These are phyloP conservation scores for Todiramphus chloris DNA, from an alignment of 2,113 vertebrate genomes.

Conservation along the genomic window DNA sequence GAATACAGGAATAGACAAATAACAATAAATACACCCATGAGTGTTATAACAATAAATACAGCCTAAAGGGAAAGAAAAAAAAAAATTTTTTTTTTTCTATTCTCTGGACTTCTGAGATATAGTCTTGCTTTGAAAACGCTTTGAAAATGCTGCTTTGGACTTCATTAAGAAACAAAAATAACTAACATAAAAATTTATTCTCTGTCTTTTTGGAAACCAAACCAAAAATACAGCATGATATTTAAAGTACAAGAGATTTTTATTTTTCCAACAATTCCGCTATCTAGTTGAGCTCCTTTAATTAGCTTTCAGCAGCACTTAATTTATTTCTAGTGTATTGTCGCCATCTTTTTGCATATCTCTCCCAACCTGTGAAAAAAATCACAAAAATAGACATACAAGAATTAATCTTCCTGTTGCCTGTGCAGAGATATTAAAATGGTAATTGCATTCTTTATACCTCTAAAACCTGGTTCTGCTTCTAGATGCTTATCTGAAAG, in stretches of 20 bases:
- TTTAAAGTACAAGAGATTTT: background rate
- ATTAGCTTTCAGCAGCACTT: conserved; percentile 41
- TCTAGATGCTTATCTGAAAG: conserved; percentile 49
- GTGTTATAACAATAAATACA: background rate
- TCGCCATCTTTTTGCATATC: background rate
- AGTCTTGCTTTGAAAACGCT: background rate
- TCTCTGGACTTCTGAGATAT: background rate
- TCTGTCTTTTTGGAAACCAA: background rate
- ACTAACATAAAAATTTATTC: background rate
- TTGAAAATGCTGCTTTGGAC: background rate
- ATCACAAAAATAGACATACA: conserved; percentile 34
- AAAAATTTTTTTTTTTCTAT: background rate
- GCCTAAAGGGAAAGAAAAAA: background rate
- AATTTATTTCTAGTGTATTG: conserved; percentile 2
- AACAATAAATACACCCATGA: background rate
- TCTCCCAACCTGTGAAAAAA: conserved; percentile 5
- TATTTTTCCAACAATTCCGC: background rate
- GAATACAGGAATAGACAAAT: background rate
- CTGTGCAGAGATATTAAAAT: conserved; percentile 49
- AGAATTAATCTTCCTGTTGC: conserved; percentile 51
- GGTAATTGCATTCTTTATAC: conserved; percentile 47
- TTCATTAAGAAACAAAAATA: background rate
- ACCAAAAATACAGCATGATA: background rate
- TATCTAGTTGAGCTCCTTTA: background rate
- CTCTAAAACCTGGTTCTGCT: conserved; percentile 2